Evolutionary conservation across 2,888 invertebrate species (phyloP).

Genomic region (Pteria penguin): DNA sequence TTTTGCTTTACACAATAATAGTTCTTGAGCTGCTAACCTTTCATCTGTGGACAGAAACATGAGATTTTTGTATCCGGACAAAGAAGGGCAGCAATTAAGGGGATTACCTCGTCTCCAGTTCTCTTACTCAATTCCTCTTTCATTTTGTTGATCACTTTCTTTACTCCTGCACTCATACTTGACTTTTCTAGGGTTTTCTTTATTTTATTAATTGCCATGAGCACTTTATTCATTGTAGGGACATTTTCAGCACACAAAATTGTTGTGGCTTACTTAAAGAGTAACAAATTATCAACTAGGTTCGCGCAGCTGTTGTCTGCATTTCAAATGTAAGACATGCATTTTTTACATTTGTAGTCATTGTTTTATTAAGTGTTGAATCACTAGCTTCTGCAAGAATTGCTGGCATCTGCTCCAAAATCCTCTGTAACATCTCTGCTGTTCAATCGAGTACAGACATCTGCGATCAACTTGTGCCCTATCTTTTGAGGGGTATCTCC

Average conservation of each 20-base stretch:
- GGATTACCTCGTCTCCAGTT: constrained; percentile 36
- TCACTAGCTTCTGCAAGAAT: constrained; percentile 42
- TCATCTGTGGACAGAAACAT: constrained; percentile 27
- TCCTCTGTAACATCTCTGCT: constrained; percentile 12
- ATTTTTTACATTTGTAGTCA: not conserved
- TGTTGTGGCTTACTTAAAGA: constrained; percentile 41
- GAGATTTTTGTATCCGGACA: constrained; percentile 34
- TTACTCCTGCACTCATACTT: constrained; percentile 5
- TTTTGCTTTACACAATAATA: constrained; percentile 34
- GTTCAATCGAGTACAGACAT: constrained; percentile 47
- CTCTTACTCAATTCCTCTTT: constrained; percentile 32
- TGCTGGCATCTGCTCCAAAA: constrained; percentile 34
- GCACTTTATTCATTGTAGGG: constrained; percentile 45
- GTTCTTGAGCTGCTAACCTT: constrained; percentile 3
- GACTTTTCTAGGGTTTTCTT: constrained; percentile 19
- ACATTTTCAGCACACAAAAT: constrained; percentile 45
- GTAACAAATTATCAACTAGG: constrained; percentile 32
- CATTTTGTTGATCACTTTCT: constrained; percentile 21
- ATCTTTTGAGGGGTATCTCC: too few species aligned
- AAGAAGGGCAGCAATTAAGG: constrained; percentile 31
- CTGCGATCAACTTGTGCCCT: constrained; percentile 35
- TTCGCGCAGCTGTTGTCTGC: constrained; percentile 31
- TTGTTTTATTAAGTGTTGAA: constrained; percentile 27
- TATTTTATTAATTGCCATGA: constrained; percentile 26
- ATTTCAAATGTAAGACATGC: constrained; percentile 39